These are phyloP conservation scores for Drosophila sechellia DNA, from an alignment of 1,140 invertebrate species.

Conservation along the genomic window DNA sequence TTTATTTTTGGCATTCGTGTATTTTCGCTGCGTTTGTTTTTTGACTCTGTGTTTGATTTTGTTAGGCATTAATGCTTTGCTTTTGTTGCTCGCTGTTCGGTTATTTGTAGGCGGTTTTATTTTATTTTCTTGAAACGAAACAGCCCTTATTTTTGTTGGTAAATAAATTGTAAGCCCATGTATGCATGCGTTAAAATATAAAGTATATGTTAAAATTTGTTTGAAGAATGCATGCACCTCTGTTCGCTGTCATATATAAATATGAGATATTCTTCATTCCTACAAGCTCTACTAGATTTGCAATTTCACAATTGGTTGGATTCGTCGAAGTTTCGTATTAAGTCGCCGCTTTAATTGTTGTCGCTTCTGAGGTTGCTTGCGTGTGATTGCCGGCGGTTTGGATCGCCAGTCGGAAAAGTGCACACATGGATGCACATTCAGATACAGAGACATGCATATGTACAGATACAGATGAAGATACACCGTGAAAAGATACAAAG, in stretches of 20 bases:
- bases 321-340: background rate
- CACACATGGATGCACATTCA: slow-evolving; percentile 15
- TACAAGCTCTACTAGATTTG: background rate
- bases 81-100: background rate
- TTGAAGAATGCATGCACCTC: too few relatives aligned
- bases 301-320: background rate
- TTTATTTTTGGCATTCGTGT: slow-evolving; percentile 24
- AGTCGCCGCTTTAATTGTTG: slow-evolving; percentile 16
- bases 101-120: background rate
- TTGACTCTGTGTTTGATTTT: slow-evolving; percentile 19
- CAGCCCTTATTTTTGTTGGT: background rate
- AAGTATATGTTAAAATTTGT: background rate
- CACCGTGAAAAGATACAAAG: slow-evolving; percentile 13
- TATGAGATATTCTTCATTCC: too few relatives aligned
- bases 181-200: background rate
- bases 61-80: slow-evolving; percentile 12
- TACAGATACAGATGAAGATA: background rate
- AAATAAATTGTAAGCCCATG: background rate
- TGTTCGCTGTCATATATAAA: too few relatives aligned
- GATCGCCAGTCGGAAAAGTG: slow-evolving; percentile 51
- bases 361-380: slow-evolving; percentile 25
- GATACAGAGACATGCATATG: slow-evolving; percentile 5
- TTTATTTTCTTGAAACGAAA: background rate
- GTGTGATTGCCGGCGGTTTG: slow-evolving; percentile 64
- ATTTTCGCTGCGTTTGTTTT: background rate